Evolutionary conservation across 1,140 invertebrate genomes (phyloP).

Genomic region (Rhopalosiphum maidis): DNA sequence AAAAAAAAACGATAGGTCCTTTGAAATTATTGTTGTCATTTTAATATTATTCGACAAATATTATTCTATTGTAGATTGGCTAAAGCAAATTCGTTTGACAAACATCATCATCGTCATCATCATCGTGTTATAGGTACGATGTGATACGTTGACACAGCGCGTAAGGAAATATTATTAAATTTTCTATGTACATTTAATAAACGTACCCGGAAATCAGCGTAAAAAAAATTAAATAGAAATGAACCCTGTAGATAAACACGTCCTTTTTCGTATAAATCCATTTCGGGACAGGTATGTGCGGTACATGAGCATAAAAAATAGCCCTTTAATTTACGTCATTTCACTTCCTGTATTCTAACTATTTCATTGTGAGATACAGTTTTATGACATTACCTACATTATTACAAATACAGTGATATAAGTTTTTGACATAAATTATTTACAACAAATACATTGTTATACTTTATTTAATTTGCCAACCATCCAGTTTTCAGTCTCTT

Average conservation of each 20-base stretch:
- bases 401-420: not conserved
- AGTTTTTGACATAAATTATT: not conserved
- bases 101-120: not conserved
- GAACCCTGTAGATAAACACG: not conserved
- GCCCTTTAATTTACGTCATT: conserved; percentile 39
- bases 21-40: not conserved
- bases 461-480: not conserved
- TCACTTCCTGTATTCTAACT: not conserved
- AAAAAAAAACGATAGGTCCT: not conserved
- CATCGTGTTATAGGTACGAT: no score
- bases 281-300: conserved; percentile 6
- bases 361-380: not conserved
- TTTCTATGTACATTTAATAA: not conserved
- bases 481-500: not conserved
- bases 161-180: not conserved
- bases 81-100: not conserved
- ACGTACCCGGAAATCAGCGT: conserved; percentile 21
- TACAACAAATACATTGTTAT: not conserved
- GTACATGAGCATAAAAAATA: not conserved
- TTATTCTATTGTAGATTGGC: not conserved
- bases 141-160: not conserved
- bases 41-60: not conserved
- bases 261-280: not conserved
- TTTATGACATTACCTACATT: not conserved
- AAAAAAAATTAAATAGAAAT: conserved; percentile 20